A percentile compares a stretch with the other conserved stretches of the same genome.
Conservation (phyloP, 2,888 invertebrate species). For the Drosophila imparisetae region DNA sequence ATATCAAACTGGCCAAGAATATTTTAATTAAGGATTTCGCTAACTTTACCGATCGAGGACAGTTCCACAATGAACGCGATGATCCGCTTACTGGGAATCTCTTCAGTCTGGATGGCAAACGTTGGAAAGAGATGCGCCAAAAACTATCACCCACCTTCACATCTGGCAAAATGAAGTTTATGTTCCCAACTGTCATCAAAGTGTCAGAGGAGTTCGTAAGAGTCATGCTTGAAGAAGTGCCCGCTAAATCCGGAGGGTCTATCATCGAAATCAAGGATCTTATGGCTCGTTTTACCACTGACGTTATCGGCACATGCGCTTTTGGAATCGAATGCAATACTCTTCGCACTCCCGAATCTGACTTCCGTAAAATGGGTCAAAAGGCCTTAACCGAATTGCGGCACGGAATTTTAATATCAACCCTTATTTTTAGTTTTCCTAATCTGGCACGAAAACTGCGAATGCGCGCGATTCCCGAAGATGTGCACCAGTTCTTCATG, state of each 20-base stretch:
- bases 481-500: conserved; percentile 80
- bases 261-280: conserved; percentile 84
- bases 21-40: conserved; percentile 72
- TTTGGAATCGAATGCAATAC: conserved; percentile 85
- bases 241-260: conserved; percentile 12
- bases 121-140: conserved; percentile 84
- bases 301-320: conserved; percentile 85
- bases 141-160: conserved; percentile 83
- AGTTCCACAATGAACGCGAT: conserved; percentile 76
- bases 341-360: conserved; percentile 78
- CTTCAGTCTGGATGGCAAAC: conserved; percentile 80
- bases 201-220: conserved; percentile 59
- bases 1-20: conserved; percentile 63
- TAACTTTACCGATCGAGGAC: conserved; percentile 82
- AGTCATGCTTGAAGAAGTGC: conserved; percentile 54
- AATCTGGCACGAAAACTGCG: conserved; percentile 65
- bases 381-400: conserved; percentile 47
- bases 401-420: conserved; percentile 40
- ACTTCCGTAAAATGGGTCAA: conserved; percentile 77
- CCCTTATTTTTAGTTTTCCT: conserved; percentile 59
- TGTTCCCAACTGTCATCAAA: conserved; percentile 68
- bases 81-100: conserved; percentile 83
- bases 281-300: conserved; percentile 85
- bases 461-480: conserved; percentile 63
- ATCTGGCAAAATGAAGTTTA: conserved; percentile 76